phyloP scores from a whole-genome alignment of 2,113 vertebrate species.

The Atrichornis clamosus region DNA sequence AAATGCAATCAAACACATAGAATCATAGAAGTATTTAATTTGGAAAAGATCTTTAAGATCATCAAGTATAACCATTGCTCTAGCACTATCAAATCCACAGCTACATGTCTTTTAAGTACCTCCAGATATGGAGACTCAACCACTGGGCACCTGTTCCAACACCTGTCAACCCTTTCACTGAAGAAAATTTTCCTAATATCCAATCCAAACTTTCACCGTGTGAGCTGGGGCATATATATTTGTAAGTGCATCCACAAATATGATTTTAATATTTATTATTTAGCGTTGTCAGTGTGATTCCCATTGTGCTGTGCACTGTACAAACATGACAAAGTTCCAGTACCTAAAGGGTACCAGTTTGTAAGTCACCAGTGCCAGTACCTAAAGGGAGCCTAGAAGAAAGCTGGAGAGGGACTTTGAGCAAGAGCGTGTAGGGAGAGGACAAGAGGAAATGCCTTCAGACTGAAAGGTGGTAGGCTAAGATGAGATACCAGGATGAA shows the following conservation, averaged over 20 bases:
- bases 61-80: not conserved
- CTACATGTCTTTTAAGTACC: not conserved
- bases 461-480: not conserved
- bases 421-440: not conserved
- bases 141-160: not conserved
- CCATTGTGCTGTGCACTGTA: not conserved
- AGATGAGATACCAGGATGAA: not conserved
- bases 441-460: not conserved
- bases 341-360: not conserved
- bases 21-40: not conserved
- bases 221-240: not conserved
- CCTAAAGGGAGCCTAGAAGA: not conserved
- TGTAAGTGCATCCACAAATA: not conserved
- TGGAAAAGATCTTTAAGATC: not conserved
- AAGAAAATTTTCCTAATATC: not conserved
- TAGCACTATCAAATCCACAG: not conserved
- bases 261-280: not conserved
- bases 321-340: not conserved
- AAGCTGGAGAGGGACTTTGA: not conserved
- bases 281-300: not conserved
- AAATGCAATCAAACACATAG: not conserved
- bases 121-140: not conserved
- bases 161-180: not conserved
- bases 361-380: not conserved
- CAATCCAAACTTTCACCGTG: not conserved